phyloP scores from a whole-genome alignment of 2,113 vertebrate species.

The Malurus elegans region DNA sequence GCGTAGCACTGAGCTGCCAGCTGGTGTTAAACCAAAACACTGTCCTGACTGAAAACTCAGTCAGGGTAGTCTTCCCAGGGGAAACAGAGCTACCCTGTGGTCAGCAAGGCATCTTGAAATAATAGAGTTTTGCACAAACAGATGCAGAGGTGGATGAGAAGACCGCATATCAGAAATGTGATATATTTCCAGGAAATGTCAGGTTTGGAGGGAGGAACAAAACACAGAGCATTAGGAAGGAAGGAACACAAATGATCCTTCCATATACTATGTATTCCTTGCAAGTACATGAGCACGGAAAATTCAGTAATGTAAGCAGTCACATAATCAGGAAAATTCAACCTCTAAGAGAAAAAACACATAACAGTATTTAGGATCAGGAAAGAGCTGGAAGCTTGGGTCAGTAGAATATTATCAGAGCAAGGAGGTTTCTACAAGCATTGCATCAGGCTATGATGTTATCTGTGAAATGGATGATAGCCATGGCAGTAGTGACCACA shows the following conservation, averaged over 20 bases:
- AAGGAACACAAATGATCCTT: background rate
- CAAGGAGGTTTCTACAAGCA: background rate
- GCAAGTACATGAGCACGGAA: background rate
- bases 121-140: background rate
- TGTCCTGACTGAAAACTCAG: background rate
- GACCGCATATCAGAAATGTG: background rate
- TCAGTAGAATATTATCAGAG: background rate
- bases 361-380: background rate
- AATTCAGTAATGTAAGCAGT: background rate
- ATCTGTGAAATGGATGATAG: background rate
- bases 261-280: background rate
- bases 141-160: background rate
- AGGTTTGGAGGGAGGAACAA: background rate
- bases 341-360: background rate
- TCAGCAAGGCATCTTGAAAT: background rate
- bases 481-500: background rate
- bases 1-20: background rate
- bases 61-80: background rate
- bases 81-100: background rate
- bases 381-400: background rate
- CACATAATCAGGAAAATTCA: background rate
- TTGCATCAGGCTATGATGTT: background rate
- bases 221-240: background rate
- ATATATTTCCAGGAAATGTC: background rate
- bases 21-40: background rate